Conservation (phyloP, 35 echinoderm and acorn worm species). For the Strongylocentrotus purpuratus region DNA sequence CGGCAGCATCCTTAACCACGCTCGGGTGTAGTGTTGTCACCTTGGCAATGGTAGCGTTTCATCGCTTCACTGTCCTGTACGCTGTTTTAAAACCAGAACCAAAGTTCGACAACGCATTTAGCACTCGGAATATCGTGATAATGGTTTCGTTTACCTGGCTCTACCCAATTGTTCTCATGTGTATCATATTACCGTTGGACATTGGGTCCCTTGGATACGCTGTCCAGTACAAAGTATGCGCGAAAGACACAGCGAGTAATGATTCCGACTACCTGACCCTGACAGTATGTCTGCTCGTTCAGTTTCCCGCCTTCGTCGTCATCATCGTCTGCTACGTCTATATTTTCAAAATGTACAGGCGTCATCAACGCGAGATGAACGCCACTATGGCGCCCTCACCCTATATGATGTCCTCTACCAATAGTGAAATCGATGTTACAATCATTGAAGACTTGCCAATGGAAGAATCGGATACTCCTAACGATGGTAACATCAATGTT, state of each 20-base stretch:
- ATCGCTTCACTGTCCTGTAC: slow-evolving; percentile 54
- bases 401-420: too few relatives aligned
- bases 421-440: neutral
- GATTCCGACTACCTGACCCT: slow-evolving; percentile 54
- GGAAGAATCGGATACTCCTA: neutral
- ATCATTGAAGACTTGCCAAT: neutral
- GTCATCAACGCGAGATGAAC: slow-evolving; percentile 10
- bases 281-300: neutral
- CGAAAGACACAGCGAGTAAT: slow-evolving; percentile 41
- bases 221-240: slow-evolving; percentile 63
- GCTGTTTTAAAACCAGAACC: slow-evolving; percentile 36
- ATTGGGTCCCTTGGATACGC: slow-evolving; percentile 76
- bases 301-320: slow-evolving; percentile 54
- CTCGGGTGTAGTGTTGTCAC: slow-evolving; percentile 71
- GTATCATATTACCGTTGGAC: slow-evolving; percentile 51
- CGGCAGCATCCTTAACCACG: slow-evolving; percentile 55
- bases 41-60: slow-evolving; percentile 66
- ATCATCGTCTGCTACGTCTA: slow-evolving; percentile 50
- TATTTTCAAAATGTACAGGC: slow-evolving; percentile 12
- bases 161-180: slow-evolving; percentile 60
- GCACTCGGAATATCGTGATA: neutral
- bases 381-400: neutral
- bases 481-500: neutral
- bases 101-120: slow-evolving; percentile 41
- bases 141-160: slow-evolving; percentile 63